Conservation (phyloP, 1,140 invertebrate genomes). For the Scaptomyza pallida region DNA sequence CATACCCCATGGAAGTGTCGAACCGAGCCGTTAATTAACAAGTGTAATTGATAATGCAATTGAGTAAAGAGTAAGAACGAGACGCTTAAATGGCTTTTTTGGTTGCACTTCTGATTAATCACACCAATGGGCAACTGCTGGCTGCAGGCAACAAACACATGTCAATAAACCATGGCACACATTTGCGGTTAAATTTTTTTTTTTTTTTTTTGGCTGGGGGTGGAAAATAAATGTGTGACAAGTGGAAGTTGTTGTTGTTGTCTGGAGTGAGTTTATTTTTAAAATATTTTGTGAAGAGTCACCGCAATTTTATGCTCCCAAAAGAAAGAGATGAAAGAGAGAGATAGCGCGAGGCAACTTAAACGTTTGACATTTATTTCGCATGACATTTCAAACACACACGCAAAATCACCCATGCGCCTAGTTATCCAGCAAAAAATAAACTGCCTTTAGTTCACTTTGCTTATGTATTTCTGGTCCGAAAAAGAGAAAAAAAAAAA, state of each 20-base stretch:
- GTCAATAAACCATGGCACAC: constrained; percentile 74
- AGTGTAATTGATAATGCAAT: constrained; percentile 74
- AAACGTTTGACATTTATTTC: constrained; percentile 70
- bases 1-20: constrained; percentile 27
- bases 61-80: background rate
- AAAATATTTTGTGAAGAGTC: constrained; percentile 60
- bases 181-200: constrained; percentile 43
- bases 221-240: constrained; percentile 66
- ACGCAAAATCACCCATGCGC: constrained; percentile 57
- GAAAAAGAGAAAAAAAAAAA: constrained; percentile 18
- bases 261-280: constrained; percentile 64
- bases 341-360: constrained; percentile 20
- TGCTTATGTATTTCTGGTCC: constrained; percentile 57
- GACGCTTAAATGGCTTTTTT: constrained; percentile 21
- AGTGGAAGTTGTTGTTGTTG: constrained; percentile 74
- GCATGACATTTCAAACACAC: constrained; percentile 70
- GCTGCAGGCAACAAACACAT: constrained; percentile 46
- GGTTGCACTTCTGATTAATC: constrained; percentile 54
- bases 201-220: constrained; percentile 10
- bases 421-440: constrained; percentile 67
- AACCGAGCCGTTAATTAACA: constrained; percentile 64
- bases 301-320: constrained; percentile 42
- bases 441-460: constrained; percentile 28
- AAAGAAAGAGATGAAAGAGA: background rate
- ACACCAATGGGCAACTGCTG: constrained; percentile 39